Evolutionary conservation across 2,797 vertebrate species (phyloP).

Genomic region (Dendrocincla tyrannina): DNA sequence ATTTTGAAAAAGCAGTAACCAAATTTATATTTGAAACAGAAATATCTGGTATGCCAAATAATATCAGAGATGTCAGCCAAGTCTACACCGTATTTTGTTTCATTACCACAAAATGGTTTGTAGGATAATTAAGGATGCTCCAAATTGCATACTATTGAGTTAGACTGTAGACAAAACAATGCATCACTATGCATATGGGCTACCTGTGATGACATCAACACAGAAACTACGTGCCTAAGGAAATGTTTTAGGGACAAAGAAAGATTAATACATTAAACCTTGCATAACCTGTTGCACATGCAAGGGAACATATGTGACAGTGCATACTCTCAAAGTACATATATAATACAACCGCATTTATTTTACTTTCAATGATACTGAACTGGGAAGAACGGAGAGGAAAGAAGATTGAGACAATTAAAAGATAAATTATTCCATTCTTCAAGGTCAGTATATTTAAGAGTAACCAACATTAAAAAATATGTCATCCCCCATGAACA

Average conservation of each 20-base stretch:
- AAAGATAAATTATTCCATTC: neutral
- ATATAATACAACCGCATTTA: neutral
- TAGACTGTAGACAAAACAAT: constrained; percentile 30
- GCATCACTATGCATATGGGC: neutral
- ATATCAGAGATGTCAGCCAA: constrained; percentile 42
- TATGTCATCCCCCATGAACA: neutral
- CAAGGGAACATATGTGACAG: constrained; percentile 21
- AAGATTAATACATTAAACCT: neutral
- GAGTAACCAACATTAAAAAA: neutral
- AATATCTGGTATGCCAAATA: constrained; percentile 31
- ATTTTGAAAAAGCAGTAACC: constrained; percentile 43
- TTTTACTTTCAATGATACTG: neutral
- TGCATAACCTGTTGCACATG: constrained; percentile 41
- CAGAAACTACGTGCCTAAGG: neutral
- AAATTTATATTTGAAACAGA: constrained; percentile 50
- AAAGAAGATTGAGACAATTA: neutral
- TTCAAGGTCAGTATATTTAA: neutral
- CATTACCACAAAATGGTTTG: constrained; percentile 37
- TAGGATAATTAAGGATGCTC: constrained; percentile 51
- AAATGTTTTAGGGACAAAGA: neutral
- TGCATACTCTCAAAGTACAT: neutral
- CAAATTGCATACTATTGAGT: constrained; percentile 30
- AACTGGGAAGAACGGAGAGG: neutral
- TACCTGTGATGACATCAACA: constrained; percentile 40
- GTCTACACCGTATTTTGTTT: constrained; percentile 32